Evolutionary conservation across 2,888 invertebrate genomes (phyloP), one percentile per base, ranked within the genome.

Genomic region (Sarcophaga carnaria): DNA sequence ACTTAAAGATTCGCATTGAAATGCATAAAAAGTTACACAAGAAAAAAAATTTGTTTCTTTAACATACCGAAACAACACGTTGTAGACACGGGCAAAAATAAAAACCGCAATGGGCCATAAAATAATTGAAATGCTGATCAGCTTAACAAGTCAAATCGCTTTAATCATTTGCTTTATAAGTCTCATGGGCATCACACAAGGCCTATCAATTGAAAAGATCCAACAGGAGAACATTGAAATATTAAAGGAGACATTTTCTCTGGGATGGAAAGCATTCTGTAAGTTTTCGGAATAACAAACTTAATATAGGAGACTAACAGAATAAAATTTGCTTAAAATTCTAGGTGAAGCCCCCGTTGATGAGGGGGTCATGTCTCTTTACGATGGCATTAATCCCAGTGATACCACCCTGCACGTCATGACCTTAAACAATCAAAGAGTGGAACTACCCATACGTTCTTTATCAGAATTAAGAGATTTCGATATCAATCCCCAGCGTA

Each of bases 311-410:
- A 3, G 11, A 20, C 22, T 22, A 45, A 12, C 12, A 2, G 17
- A 6, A 27, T 11, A 4, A 8, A 6, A 25, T 22, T 12, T 20
- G 20, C 20, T 20, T 20, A 20, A 20, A 20, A 22, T 54, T 83
- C 6, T 62, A 92, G 92, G 92, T 84, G 90, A 91, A 74, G 90
- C 93, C 0, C 91, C 92, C 0, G 91, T 92, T 2, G 91, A 92
- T 66, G 92, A 92, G 89, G 91, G 91, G 25, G 91, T 93, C 11
- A 92, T 92, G 90, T 85, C 91, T 1, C 86, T 93, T 12, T 92
- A 89, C 66, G 90, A 89, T 27, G 92, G 93, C 88, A 91, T 89
- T 59, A 91, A 89, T 89, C 93, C 92, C 79, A 91, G 92, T 71
- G 92, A 93, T 81, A 91, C 91, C 11, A 89, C 85, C 0, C 76